phyloP scores from a whole-genome alignment of 2,888 invertebrate species.

The Cosmia trapezina region DNA sequence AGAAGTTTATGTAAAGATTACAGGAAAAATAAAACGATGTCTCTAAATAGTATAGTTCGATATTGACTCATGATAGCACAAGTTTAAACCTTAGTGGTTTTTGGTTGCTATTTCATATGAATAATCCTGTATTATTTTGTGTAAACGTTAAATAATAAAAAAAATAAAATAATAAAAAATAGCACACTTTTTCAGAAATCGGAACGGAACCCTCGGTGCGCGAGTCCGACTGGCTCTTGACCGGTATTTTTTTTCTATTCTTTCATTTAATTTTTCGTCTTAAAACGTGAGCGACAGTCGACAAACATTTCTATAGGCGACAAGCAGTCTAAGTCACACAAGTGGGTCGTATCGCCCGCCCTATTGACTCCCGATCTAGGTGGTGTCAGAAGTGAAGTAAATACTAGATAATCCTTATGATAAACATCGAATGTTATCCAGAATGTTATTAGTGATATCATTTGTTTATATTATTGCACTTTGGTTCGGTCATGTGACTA shows the following conservation, averaged over 20 bases:
- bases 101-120: too few relatives aligned
- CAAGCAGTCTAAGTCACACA: slow-evolving; percentile 75
- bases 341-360: slow-evolving; percentile 64
- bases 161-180: too few relatives aligned
- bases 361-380: slow-evolving; percentile 60
- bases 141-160: too few relatives aligned
- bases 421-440: slow-evolving; percentile 49
- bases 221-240: too few relatives aligned
- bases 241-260: neutral
- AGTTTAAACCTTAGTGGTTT: too few relatives aligned
- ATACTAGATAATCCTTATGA: slow-evolving; percentile 63
- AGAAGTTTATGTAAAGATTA: too few relatives aligned
- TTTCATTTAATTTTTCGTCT: neutral
- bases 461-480: slow-evolving; percentile 48
- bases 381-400: slow-evolving; percentile 57
- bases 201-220: too few relatives aligned
- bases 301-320: slow-evolving; percentile 67
- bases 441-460: slow-evolving; percentile 41
- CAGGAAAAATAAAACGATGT: too few relatives aligned
- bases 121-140: too few relatives aligned
- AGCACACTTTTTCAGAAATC: too few relatives aligned
- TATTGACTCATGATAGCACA: too few relatives aligned
- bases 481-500: slow-evolving; percentile 39
- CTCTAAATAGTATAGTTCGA: too few relatives aligned
- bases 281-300: slow-evolving; percentile 2